Evolutionary conservation across 2,888 invertebrate species (phyloP), one percentile per base, ranked within the genome.

Genomic region (Camptogramma bilineatum): DNA sequence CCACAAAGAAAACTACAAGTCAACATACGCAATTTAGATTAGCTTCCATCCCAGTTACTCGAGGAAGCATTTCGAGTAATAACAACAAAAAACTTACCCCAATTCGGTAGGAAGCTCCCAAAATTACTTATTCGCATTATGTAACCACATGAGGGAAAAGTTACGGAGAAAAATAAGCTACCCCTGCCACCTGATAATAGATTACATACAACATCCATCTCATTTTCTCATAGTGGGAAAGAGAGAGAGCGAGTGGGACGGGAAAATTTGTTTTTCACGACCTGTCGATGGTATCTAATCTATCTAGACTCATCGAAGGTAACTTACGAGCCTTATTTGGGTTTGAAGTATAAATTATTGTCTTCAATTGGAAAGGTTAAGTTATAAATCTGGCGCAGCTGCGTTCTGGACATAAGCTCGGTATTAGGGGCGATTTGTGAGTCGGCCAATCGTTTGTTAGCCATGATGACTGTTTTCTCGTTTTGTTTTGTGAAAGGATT

Each of bases 311-410:
- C 88, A 88, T 89, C 83, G 85, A 78, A 83, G 79, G 91, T 88
- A 90, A 90, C 84, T 90, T 87, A 88, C 86, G 83, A 77, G 80
- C 83, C 88, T 90, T 91, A 91, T 91, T 91, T 88, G 87, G 89
- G 89, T 87, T 90, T 90, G 88, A 90, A 91, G 91, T 91, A 91
- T 91, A 91, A 93, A 90, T 91, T 91, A 93, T 91, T 84, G 90
- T 90, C 85, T 91, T 91, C 92, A 91, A 91, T 93, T 91, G 86
- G 87, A 91, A 92, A 93, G 92, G 92, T 93, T 92, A 90, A 88
- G 90, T 90, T 75, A 84, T 85, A 85, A 85, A 85, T 85, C 79
- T 81, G 85, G 78, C 89, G 79, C 92, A 92, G 91, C 90, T 93
- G 92, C 81, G 90, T 81, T 85, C 81, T 84, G 84, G 86, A 84